Evolutionary conservation across 2,113 vertebrate genomes (phyloP).

Genomic region (Ranitomeya imitator): DNA sequence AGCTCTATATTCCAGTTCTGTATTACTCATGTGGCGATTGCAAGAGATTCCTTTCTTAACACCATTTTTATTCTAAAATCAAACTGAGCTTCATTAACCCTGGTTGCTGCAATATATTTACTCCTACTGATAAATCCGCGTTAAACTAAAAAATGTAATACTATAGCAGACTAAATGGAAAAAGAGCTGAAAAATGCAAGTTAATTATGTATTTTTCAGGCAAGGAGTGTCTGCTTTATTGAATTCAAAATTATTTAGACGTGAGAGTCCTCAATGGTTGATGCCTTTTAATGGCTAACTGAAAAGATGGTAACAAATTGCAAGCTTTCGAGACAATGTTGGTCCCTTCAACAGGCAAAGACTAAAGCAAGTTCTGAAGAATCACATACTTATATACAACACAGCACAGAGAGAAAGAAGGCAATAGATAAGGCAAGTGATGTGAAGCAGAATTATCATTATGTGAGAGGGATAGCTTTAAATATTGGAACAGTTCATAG

Average conservation of each 20-base stretch:
- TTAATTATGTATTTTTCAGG: background rate
- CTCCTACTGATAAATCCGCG: background rate
- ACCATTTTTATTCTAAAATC: background rate
- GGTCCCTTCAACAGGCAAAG: no score
- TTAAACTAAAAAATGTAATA: background rate
- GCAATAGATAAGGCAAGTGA: no score
- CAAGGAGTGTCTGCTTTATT: background rate
- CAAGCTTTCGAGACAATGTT: no score
- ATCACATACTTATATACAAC: no score
- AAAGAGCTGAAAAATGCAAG: background rate
- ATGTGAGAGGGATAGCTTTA: no score
- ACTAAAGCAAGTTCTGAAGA: no score
- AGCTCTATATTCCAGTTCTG: background rate
- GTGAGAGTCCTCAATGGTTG: no score
- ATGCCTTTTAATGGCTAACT: no score
- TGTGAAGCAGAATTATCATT: no score
- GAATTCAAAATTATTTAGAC: background rate
- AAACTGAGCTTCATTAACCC: background rate
- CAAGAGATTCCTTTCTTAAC: background rate
- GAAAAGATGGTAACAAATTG: no score
- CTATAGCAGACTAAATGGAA: background rate
- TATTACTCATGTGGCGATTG: background rate
- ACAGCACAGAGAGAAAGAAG: no score
- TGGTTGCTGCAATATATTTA: background rate
- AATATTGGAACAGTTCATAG: no score